phyloP scores from a whole-genome alignment of 2,113 vertebrate genomes.

The Cavia aperea region DNA sequence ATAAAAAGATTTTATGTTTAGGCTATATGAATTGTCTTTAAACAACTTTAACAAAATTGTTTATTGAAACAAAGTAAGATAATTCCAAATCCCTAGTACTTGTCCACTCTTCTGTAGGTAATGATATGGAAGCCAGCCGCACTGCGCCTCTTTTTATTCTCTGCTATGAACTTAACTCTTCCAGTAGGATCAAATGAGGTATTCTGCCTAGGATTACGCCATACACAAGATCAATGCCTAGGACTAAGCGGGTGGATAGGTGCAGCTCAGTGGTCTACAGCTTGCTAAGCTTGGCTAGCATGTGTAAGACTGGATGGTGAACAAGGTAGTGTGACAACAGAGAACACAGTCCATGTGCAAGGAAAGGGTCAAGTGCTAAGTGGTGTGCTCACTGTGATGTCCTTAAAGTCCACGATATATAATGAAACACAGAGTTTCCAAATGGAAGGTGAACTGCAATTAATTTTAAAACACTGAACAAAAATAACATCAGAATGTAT shows the following conservation, averaged over 20 bases:
- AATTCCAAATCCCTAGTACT: background rate
- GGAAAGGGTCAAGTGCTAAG: background rate
- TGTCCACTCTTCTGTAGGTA: background rate
- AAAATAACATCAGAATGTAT: conserved; percentile 23
- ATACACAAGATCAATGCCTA: background rate
- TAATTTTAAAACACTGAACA: conserved; percentile 22
- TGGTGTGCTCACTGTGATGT: background rate
- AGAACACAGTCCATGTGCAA: background rate
- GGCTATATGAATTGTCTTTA: conserved; percentile 11
- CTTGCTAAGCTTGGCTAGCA: background rate
- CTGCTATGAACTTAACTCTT: background rate
- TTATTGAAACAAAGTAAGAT: conserved; percentile 21
- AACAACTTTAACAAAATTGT: background rate
- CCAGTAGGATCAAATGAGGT: background rate
- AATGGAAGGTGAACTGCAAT: conserved; percentile 21
- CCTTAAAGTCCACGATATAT: background rate
- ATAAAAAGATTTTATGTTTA: background rate
- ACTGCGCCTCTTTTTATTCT: background rate
- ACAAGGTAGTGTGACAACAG: background rate
- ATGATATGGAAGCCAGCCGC: background rate
- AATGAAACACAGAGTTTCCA: conserved; percentile 1
- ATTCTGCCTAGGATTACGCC: background rate
- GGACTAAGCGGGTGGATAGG: background rate
- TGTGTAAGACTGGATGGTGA: background rate
- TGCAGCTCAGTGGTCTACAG: background rate